Conservation (phyloP, 2,113 vertebrate species). For the Protobothrops flavoviridis region DNA sequence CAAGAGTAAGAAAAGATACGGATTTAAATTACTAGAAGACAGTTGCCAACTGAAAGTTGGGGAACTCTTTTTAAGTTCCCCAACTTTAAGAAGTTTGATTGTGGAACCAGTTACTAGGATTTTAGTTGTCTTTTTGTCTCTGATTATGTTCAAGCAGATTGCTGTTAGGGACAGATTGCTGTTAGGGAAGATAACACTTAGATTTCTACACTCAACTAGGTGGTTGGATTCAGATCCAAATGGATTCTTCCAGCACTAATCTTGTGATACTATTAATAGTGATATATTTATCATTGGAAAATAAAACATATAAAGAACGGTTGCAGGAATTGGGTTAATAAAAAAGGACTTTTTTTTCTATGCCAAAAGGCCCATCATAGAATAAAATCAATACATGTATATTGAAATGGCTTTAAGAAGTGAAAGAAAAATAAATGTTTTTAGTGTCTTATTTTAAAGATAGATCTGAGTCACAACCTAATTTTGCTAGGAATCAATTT, state of each 20-base stretch:
- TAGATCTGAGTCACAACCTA: too few species aligned
- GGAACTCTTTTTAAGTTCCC: background rate
- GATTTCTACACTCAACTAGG: background rate
- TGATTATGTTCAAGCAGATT: background rate
- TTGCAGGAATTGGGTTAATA: too few species aligned
- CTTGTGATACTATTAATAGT: background rate
- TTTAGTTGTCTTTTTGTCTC: background rate
- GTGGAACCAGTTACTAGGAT: background rate
- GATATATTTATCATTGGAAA: background rate
- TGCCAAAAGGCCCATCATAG: too few species aligned
- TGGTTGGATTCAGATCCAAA: background rate
- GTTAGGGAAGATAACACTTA: background rate
- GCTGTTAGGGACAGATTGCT: background rate
- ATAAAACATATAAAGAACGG: too few species aligned
- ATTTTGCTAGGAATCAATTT: too few species aligned
- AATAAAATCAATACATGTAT: too few species aligned
- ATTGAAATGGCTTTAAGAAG: too few species aligned
- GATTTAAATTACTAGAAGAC: background rate
- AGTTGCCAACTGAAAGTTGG: background rate
- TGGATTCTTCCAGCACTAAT: background rate
- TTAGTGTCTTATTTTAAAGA: too few species aligned
- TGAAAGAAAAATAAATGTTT: too few species aligned
- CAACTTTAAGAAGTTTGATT: background rate
- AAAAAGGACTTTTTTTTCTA: too few species aligned
- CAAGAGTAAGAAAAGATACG: background rate